These are phyloP conservation scores for Didymodactylos carnosus DNA, from an alignment of 2,888 invertebrate species.

Conservation along the genomic window DNA sequence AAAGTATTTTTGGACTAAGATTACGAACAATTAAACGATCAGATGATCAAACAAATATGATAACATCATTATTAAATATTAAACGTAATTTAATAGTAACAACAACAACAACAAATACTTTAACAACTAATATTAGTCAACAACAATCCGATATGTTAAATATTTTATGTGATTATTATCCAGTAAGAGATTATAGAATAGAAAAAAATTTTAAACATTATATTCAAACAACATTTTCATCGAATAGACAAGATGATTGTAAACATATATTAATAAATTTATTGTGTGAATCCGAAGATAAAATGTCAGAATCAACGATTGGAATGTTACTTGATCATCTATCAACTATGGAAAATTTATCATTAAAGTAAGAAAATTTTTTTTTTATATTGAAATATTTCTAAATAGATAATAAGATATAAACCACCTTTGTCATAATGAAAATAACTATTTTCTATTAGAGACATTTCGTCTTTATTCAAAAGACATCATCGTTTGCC, in stretches of 20 bases:
- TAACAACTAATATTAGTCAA: too few relatives aligned
- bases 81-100: too few relatives aligned
- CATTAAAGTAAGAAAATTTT: neutral
- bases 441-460: too few relatives aligned
- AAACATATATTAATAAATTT: neutral
- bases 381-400: too few relatives aligned
- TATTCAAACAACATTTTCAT: too few relatives aligned
- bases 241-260: neutral
- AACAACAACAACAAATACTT: too few relatives aligned
- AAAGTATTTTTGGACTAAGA: neutral
- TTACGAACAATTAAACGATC: neutral
- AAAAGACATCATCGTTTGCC: too few relatives aligned
- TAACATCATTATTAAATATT: too few relatives aligned
- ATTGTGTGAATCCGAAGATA: neutral
- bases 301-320: neutral
- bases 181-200: neutral
- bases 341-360: neutral
- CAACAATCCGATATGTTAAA: too few relatives aligned
- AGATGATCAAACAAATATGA: neutral
- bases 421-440: too few relatives aligned
- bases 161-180: neutral
- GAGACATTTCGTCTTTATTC: too few relatives aligned
- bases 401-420: too few relatives aligned
- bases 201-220: neutral
- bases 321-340: neutral